Conservation (phyloP, 2,888 invertebrate genomes). For the Diadegma fenestrale region DNA sequence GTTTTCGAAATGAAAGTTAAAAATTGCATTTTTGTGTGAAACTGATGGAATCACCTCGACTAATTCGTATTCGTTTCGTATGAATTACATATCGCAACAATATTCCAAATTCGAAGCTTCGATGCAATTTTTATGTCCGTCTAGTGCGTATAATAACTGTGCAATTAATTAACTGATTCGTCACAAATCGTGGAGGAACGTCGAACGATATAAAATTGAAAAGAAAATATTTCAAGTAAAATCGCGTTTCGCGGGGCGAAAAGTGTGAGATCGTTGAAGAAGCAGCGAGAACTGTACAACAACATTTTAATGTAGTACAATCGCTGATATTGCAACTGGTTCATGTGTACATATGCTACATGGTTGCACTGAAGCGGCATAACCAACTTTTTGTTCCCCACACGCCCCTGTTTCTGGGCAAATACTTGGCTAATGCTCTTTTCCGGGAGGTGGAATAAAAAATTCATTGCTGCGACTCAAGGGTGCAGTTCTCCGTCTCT, state of each 20-base stretch:
- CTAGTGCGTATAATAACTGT: background rate
- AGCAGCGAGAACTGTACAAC: background rate
- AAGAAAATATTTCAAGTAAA: background rate
- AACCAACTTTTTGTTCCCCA: constrained; percentile 30
- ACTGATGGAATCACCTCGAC: background rate
- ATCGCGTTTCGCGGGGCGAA: background rate
- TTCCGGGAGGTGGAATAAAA: constrained; percentile 66
- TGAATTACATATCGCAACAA: background rate
- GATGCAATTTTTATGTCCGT: background rate
- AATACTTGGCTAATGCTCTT: constrained; percentile 65
- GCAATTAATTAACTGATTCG: background rate
- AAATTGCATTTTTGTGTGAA: background rate
- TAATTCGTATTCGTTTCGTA: no score
- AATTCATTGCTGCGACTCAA: constrained; percentile 66
- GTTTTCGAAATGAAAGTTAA: background rate
- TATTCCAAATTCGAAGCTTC: background rate
- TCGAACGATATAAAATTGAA: background rate
- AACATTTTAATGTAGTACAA: constrained; percentile 23
- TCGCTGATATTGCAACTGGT: background rate
- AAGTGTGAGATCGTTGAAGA: background rate
- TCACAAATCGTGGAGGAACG: background rate
- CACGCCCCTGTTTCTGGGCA: constrained; percentile 42
- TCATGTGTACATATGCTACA: constrained; percentile 15
- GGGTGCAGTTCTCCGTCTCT: constrained; percentile 34
- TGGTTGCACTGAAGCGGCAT: background rate